phyloP scores from a whole-genome alignment of 2,113 vertebrate genomes.

The Meriones unguiculatus region DNA sequence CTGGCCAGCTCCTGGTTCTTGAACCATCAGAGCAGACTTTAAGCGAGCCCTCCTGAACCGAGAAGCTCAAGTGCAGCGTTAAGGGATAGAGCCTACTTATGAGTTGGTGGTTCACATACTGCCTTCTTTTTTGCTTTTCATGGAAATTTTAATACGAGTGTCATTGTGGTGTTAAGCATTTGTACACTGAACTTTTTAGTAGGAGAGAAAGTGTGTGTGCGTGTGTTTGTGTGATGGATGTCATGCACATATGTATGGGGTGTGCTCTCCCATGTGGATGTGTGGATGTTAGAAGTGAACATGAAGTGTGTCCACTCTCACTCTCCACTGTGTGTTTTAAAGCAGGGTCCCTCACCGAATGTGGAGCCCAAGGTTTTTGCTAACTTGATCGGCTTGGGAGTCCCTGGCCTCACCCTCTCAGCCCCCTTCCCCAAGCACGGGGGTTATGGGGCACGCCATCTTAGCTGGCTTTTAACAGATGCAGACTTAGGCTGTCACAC shows the following conservation, averaged over 20 bases:
- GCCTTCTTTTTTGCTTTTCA: slow-evolving; percentile 13
- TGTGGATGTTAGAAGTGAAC: too few species aligned
- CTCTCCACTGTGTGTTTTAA: too few species aligned
- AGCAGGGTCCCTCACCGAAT: not conserved
- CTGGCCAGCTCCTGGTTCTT: too few species aligned
- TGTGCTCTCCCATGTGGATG: too few species aligned
- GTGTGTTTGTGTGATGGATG: too few species aligned
- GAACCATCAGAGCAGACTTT: not conserved
- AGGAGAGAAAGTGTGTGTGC: not conserved
- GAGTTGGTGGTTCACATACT: not conserved
- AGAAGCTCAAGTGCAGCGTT: not conserved
- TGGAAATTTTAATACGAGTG: not conserved
- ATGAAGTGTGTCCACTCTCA: not conserved
- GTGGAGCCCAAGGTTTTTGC: not conserved
- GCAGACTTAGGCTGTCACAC: not conserved
- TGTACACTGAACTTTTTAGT: not conserved
- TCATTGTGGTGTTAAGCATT: slow-evolving; percentile 16
- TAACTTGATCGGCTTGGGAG: not conserved
- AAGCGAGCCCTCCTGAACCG: not conserved
- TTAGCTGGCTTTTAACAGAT: not conserved
- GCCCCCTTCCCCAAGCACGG: not conserved
- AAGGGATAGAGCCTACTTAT: not conserved
- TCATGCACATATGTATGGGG: too few species aligned
- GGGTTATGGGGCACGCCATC: not conserved
- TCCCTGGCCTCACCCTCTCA: not conserved